These are phyloP conservation scores for Diogma glabrata DNA, from an alignment of 2,888 invertebrate genomes.

Conservation along the genomic window DNA sequence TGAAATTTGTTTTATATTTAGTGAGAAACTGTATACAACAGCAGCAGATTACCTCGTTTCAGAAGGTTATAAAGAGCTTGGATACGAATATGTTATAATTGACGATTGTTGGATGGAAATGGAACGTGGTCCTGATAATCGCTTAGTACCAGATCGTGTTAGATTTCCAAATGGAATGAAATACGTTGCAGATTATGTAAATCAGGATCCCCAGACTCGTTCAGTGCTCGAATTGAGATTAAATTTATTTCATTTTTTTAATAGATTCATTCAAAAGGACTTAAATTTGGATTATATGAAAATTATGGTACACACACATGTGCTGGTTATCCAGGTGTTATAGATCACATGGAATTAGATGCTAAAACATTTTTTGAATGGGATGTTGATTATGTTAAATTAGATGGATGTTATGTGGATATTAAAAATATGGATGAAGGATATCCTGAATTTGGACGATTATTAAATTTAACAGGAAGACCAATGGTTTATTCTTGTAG, in stretches of 20 bases:
- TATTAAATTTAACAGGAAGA: constrained; percentile 60
- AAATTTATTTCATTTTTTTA: too few relatives aligned
- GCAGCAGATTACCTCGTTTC: constrained; percentile 49
- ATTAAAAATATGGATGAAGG: constrained; percentile 46
- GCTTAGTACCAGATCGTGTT: constrained; percentile 49
- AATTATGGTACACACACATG: constrained; percentile 69
- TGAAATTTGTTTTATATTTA: too few relatives aligned
- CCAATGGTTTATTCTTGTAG: constrained; percentile 71
- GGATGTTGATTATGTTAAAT: constrained; percentile 68
- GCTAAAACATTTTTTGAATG: constrained; percentile 65
- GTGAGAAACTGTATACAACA: constrained; percentile 49
- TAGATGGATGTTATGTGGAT: constrained; percentile 67
- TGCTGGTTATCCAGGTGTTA: constrained; percentile 63
- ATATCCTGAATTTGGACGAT: constrained; percentile 56
- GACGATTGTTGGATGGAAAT: constrained; percentile 69
- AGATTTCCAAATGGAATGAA: constrained; percentile 66
- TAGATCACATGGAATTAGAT: constrained; percentile 51
- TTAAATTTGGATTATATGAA: constrained; percentile 70
- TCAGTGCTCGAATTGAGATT: too few relatives aligned
- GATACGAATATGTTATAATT: constrained; percentile 61
- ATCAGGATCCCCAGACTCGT: too few relatives aligned
- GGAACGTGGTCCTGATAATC: constrained; percentile 44
- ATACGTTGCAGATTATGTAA: constrained; percentile 57
- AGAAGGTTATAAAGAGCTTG: constrained; percentile 57
- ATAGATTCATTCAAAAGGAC: constrained; percentile 55